Percentiles rank a stretch among this genome's conserved stretches.
Conservation (phyloP, 2,113 vertebrate genomes). For the Phocoena phocoena region DNA sequence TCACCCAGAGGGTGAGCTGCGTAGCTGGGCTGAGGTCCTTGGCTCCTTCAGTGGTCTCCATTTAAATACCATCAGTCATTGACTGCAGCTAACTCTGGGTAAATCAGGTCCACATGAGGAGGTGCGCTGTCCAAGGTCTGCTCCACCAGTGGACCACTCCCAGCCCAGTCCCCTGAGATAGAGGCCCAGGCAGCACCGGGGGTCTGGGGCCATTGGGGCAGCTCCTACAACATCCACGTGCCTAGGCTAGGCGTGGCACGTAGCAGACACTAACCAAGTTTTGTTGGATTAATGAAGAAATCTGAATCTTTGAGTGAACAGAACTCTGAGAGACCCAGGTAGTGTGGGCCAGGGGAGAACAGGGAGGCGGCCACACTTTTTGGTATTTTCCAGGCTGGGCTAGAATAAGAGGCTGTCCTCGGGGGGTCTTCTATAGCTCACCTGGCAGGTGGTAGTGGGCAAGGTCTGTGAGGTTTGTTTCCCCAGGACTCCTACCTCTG, state of each 20-base stretch:
- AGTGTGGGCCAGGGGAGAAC: neutral
- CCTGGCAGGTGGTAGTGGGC: neutral
- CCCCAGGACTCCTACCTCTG: neutral
- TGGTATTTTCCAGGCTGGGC: neutral
- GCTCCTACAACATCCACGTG: neutral
- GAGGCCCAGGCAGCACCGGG: neutral
- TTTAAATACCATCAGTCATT: neutral
- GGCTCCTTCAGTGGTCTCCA: neutral
- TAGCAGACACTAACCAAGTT: neutral
- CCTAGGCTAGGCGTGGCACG: neutral
- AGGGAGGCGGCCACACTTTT: neutral
- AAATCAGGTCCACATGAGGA: neutral
- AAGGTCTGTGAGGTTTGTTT: neutral
- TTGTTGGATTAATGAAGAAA: neutral
- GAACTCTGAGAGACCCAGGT: neutral
- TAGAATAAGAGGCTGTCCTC: neutral
- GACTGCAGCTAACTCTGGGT: neutral
- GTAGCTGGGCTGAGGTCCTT: neutral
- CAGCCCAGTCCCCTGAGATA: neutral
- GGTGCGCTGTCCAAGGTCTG: neutral
- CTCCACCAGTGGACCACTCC: neutral
- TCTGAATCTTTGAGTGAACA: neutral
- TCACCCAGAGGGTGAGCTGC: neutral
- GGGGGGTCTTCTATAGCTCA: neutral
- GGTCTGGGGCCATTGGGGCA: neutral